Base-by-base conservation (phyloP, 2,888 invertebrate species). In the Tethea ocularis region DNA sequence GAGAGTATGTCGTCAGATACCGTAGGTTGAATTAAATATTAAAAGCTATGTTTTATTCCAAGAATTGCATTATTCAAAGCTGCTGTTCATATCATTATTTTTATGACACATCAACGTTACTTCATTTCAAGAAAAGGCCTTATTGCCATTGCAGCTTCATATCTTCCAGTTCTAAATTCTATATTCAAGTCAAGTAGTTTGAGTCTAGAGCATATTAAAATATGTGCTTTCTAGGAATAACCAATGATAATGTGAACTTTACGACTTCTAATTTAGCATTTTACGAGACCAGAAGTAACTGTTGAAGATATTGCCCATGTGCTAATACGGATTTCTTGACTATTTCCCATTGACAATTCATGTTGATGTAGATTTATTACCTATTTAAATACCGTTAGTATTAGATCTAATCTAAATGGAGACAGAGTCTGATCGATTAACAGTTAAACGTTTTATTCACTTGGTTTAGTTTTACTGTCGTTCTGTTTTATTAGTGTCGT, bases 241-340 rank as follows among this genome's bases (percentile, higher is more conserved):
- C 57, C 52, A 56, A 57, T 57, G 57, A 29, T 55, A 24, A 51
- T 33, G 54, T 13, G 23, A 57, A 38, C 22, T 63, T 61, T 57
- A 61, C 59, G 38, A 20, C 38, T 36, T 29, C 29, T 59, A 51
- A 62, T 60, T 58, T 60, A 53, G 46, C 8, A 63, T 38, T 60
- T 60, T 51, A 60, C 23, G 52, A 41, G 26, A 26, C 33, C 57
- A 56, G 22, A 57, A 38, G 59, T 58, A 51, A 52, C 36, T 22
- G 22, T 26, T 51, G 13, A 22, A 36, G 52, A 56, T 46, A 46
- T 46, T 46, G 46, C 33, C 58, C 52, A 41, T 60, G 52, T 58
- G 22, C 20, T n/a, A 46, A 10, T 13, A 33, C 13, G 3, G 2
- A 33, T 33, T 33, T 13, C 10, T 46, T 15, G 3, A n/a, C 38